Percentiles rank a stretch among this genome's conserved stretches.
These are phyloP conservation scores for Luffia ferchaultella DNA, from an alignment of 2,888 invertebrate genomes.

Conservation along the genomic window DNA sequence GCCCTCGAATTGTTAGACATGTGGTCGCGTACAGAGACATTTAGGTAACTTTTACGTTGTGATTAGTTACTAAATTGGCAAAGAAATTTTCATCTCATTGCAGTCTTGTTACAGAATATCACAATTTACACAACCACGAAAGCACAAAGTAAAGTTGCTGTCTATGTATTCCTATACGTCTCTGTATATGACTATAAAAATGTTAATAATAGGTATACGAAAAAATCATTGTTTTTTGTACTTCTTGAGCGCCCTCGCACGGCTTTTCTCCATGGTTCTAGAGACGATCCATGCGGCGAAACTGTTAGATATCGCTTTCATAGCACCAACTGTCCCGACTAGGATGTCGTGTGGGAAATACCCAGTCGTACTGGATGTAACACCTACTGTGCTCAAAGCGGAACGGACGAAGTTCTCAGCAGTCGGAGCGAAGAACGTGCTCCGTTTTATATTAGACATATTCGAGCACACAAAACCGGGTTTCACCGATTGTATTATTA, in stretches of 20 bases:
- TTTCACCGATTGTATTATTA: conserved; percentile 81
- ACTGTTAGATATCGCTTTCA: conserved; percentile 57
- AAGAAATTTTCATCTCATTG: no score
- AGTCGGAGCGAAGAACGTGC: conserved; percentile 78
- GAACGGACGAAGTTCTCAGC: conserved; percentile 76
- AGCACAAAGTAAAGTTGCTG: no score
- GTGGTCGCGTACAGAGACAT: no score
- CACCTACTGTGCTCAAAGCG: conserved; percentile 76
- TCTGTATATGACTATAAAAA: background rate
- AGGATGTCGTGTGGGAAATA: conserved; percentile 76
- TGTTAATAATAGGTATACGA: no score
- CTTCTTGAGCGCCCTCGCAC: conserved; percentile 65
- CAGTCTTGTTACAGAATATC: no score
- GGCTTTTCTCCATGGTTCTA: conserved; percentile 71
- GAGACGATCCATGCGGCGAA: conserved; percentile 70
- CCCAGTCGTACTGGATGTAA: conserved; percentile 74
- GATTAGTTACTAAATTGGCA: no score
- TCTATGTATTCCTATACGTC: background rate
- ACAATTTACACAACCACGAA: no score
- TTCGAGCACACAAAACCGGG: conserved; percentile 94
- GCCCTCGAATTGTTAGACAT: no score
- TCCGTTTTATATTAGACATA: conserved; percentile 82
- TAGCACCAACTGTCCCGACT: conserved; percentile 46
- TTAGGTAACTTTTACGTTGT: no score
- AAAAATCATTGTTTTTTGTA: conserved; percentile 46